phyloP scores from a whole-genome alignment of 64 coral and sea anemone species.

The Montipora sp. region DNA sequence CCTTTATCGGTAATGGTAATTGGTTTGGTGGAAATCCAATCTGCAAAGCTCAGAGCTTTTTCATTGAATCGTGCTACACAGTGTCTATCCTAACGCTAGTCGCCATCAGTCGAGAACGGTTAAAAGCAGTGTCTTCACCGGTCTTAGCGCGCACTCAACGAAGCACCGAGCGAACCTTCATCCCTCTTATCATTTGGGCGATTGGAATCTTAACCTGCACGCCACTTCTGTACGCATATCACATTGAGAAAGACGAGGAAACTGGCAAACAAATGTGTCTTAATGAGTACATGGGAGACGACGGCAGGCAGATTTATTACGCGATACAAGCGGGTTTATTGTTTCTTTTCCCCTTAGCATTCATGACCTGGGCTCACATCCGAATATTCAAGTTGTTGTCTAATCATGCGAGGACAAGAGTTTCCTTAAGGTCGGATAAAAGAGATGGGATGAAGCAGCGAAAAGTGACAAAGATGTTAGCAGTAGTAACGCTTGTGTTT shows the following conservation, averaged over 20 bases:
- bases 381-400: constrained; percentile 65
- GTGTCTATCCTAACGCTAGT: constrained; percentile 79
- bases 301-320: constrained; percentile 85
- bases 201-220: constrained; percentile 48
- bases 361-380: constrained; percentile 72
- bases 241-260: constrained; percentile 14
- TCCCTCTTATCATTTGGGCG: constrained; percentile 67
- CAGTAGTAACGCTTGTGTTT: constrained; percentile 73
- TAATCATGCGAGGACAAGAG: constrained; percentile 27
- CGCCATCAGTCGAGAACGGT: constrained; percentile 73
- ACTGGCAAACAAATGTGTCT: constrained; percentile 52
- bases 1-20: constrained; percentile 52
- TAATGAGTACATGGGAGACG: constrained; percentile 75
- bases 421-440: background rate
- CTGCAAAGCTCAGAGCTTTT: constrained; percentile 79
- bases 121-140: constrained; percentile 70
- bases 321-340: constrained; percentile 70
- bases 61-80: constrained; percentile 82
- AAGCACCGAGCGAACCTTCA: constrained; percentile 12
- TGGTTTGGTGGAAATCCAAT: constrained; percentile 72
- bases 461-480: constrained; percentile 82
- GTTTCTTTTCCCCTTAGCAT: constrained; percentile 58
- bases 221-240: constrained; percentile 83
- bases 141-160: constrained; percentile 63
- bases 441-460: constrained; percentile 34